Evolutionary conservation across 2,888 invertebrate genomes (phyloP), one percentile per base, ranked within the genome.

Genomic region (Drosophila anceps): DNA sequence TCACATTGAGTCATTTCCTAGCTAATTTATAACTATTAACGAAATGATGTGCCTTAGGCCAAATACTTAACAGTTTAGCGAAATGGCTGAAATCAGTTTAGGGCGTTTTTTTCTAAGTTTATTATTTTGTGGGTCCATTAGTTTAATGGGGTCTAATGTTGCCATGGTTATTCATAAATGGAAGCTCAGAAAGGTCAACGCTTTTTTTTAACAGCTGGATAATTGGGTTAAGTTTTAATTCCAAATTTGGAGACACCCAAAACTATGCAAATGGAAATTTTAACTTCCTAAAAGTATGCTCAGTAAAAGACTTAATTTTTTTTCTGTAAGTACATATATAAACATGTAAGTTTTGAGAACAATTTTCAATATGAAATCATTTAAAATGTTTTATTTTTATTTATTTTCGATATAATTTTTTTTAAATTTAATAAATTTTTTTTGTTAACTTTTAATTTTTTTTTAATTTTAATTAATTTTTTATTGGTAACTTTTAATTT

Each of bases 21-120:
- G 46, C 33, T 68, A 69, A 81, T 79, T 84, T 64, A 79, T 69
- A 71, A 61, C 70, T 60, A 77, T 79, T 73, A 70, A 33, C 54
- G 9, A 74, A 79, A 74, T 61, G 3, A 7, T 43, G 29, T 57
- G 65, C 59, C 53, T 62, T 48, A n/a, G 41, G 37, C 62, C 58
- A 63, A 50, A 35, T 48, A 57, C 57, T 63, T 53, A 64, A 75
- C 51, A 63, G 59, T 57, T 67, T 43, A 29, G 55, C 43, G n/a
- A 61, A 54, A 24, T 44, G 4, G 10, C 48, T 59, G 4, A 65
- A 76, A 57, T 73, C 37, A 53, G 55, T 50, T 44, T 51, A 31
- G 18, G 39, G 31, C 33, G 50, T 37, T 37, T 48, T 55, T 24
- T 37, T n/a, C n/a, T n/a, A n/a, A n/a, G 24, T 24, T 24, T 8